phyloP scores from a whole-genome alignment of 2,797 vertebrate species.

The Alca torda region DNA sequence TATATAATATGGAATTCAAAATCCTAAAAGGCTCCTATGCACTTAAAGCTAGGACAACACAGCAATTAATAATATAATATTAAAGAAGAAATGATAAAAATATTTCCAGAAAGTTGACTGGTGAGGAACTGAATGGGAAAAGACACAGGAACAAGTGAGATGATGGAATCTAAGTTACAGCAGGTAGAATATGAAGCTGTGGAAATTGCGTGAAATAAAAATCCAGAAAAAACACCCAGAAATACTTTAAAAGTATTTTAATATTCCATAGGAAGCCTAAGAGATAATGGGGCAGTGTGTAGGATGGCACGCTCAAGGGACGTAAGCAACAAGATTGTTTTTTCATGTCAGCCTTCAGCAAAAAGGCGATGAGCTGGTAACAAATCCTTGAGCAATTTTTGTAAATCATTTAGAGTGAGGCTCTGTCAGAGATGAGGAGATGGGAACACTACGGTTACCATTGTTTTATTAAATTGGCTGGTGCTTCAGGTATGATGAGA shows the following conservation, averaged over 20 bases:
- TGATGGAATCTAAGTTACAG: background rate
- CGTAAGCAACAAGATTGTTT: background rate
- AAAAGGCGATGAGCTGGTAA: background rate
- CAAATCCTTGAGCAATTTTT: background rate
- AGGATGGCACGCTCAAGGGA: fast-evolving
- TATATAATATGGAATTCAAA: background rate
- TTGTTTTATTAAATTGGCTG: background rate
- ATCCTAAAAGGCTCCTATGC: background rate
- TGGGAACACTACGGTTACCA: background rate
- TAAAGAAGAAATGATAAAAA: background rate
- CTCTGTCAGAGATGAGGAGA: background rate
- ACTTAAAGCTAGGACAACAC: background rate
- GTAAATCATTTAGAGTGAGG: background rate
- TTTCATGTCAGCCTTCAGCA: background rate
- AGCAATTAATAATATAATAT: background rate
- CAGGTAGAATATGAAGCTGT: background rate
- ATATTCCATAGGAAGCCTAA: background rate
- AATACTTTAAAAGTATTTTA: background rate
- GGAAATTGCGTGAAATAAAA: background rate
- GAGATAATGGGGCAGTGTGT: background rate
- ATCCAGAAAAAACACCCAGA: background rate
- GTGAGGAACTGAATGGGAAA: background rate
- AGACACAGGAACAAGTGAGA: background rate
- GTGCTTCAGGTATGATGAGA: background rate
- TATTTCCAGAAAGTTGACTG: background rate